Evolutionary conservation across 2,113 vertebrate genomes (phyloP), one percentile per base, ranked within the genome.

Genomic region (Aythya baeri): DNA sequence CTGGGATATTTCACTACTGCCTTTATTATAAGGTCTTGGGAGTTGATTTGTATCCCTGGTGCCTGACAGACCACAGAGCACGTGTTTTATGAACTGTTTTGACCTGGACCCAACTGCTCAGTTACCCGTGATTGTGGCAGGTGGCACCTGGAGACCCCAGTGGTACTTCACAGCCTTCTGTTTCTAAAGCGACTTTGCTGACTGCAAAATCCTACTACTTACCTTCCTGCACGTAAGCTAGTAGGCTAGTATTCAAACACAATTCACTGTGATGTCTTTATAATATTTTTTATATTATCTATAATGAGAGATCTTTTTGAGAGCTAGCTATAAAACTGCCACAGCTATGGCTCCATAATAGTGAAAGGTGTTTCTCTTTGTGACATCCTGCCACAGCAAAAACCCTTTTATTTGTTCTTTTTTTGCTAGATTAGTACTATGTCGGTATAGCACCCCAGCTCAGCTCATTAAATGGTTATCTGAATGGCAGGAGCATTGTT

Each of bases 401-500:
- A 41, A 4, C 18, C 66, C 21, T 66, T 91, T 44, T 79, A 6
- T 59, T 7, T 34, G 14, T 23, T 27, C 9, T 50, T 82, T 83
- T 83, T 87, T 31, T 72, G 74, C 76, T 65, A 52, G 36, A 38
- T 68, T 44, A 44, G 18, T 77, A 5, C 84, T 88, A 58, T 78
- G 61, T 26, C 14, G 52, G 66, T 25, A 80, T 63, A 74, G 36
- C 50, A 62, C 32, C 59, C 25, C 71, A 65, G 0, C 62, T 68
- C 29, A 17, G 21, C 26, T 70, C 38, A 65, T 79, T 7, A 9
- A 34, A 57, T 1, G 1, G 16, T 70, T 85, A 18, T 27, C 26
- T n/a, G 54, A 59, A 15, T 1, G 0, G 63, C 76, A 59, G 46
- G 20, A 13, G 15, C 67, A 32, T 7, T 0, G 0, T 54, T 65